Evolutionary conservation across 2,888 invertebrate genomes (phyloP).

Genomic region (Phlogophora meticulosa): DNA sequence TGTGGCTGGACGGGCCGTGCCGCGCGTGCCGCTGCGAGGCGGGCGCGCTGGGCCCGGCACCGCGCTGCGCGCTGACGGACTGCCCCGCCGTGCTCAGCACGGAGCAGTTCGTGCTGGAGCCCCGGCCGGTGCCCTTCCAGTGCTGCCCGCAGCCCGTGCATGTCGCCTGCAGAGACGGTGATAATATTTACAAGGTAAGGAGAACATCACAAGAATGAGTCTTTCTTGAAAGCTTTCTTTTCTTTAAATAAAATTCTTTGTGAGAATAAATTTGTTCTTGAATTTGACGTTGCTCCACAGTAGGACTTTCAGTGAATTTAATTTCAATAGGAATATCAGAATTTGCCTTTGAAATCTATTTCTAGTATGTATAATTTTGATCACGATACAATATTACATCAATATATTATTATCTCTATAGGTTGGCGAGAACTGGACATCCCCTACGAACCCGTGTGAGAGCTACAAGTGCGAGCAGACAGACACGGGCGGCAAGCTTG

Average conservation of each 20-base stretch:
- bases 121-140: constrained; percentile 88
- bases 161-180: constrained; percentile 91
- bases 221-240: no score
- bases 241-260: no score
- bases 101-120: constrained; percentile 90
- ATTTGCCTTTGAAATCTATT: no score
- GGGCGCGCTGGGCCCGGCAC: constrained; percentile 61
- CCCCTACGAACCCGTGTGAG: constrained; percentile 90
- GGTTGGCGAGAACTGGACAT: constrained; percentile 92
- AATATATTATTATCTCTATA: constrained; percentile 68
- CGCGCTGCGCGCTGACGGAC: constrained; percentile 87
- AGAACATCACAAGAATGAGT: no score
- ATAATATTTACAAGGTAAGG: constrained; percentile 85
- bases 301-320: no score
- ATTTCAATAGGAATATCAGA: no score
- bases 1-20: constrained; percentile 94
- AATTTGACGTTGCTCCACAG: no score
- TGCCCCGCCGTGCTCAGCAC: constrained; percentile 88
- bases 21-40: constrained; percentile 91
- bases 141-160: constrained; percentile 92
- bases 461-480: constrained; percentile 87
- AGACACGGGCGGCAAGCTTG: constrained; percentile 83
- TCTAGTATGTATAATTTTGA: neutral
- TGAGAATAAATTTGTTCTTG: no score
- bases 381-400: no score